Percentiles rank a stretch among this genome's conserved stretches.
phyloP scores from a whole-genome alignment of 2,888 invertebrate species.

The Apodemia mormo region DNA sequence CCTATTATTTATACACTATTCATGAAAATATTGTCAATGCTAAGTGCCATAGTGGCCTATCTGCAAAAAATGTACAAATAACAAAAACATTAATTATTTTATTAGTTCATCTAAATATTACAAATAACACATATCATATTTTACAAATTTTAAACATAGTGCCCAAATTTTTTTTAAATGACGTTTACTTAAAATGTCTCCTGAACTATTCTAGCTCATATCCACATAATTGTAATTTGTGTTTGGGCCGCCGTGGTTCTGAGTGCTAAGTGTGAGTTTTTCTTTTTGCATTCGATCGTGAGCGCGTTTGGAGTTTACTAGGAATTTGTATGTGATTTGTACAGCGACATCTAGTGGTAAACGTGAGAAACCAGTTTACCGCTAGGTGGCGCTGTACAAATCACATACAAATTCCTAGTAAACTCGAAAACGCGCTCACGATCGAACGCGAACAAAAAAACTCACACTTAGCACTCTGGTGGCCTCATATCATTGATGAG shows the following conservation, averaged over 20 bases:
- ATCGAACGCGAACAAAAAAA: too few relatives aligned
- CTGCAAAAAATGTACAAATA: conserved; percentile 22
- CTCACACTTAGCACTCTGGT: too few relatives aligned
- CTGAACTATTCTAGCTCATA: background rate
- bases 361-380: too few relatives aligned
- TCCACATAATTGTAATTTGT: conserved; percentile 21
- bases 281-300: too few relatives aligned
- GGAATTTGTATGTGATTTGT: too few relatives aligned
- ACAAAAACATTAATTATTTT: conserved; percentile 23
- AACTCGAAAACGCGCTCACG: too few relatives aligned
- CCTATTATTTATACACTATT: conserved; percentile 11
- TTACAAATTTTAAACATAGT: conserved; percentile 18
- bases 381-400: too few relatives aligned
- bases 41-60: conserved; percentile 24
- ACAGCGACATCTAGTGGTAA: too few relatives aligned
- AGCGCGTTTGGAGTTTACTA: too few relatives aligned
- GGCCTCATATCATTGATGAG: conserved; percentile 16
- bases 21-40: background rate
- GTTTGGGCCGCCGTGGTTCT: conserved; percentile 12
- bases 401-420: too few relatives aligned
- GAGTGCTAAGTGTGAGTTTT: too few relatives aligned
- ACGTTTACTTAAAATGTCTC: background rate
- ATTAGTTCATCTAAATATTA: conserved; percentile 23
- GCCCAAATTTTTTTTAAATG: background rate
- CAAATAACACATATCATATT: conserved; percentile 11